Evolutionary conservation across 2,888 invertebrate species (phyloP).

Genomic region (Rosalia funebris): DNA sequence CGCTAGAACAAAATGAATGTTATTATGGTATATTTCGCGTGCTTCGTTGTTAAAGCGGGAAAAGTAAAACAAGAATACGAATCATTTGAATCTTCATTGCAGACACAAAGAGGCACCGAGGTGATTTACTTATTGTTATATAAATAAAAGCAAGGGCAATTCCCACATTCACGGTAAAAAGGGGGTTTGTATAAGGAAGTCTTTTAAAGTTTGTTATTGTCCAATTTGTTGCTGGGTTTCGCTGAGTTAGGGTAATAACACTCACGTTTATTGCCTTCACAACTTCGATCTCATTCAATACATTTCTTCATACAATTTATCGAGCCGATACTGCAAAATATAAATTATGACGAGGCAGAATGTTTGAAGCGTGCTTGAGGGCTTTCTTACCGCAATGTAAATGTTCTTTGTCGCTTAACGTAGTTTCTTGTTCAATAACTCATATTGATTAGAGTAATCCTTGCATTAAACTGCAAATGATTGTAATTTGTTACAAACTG

Average conservation of each 20-base stretch:
- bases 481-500: too few species aligned
- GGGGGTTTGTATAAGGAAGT: conserved; percentile 16
- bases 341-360: conserved; percentile 13
- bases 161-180: conserved; percentile 13
- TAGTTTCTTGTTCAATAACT: not conserved
- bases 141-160: conserved; percentile 19
- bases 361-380: not conserved
- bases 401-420: not conserved
- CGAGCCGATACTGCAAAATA: conserved; percentile 8
- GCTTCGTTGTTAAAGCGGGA: not conserved
- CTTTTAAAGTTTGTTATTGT: conserved; percentile 26
- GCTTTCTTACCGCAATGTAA: not conserved
- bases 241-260: conserved; percentile 23
- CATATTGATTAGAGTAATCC: too few species aligned
- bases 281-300: conserved; percentile 21
- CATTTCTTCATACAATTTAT: conserved; percentile 20
- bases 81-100: conserved; percentile 2
- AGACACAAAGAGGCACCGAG: conserved; percentile 7
- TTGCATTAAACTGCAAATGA: too few species aligned
- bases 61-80: not conserved
- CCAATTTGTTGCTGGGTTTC: conserved; percentile 26
- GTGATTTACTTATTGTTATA: conserved; percentile 21
- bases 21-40: too few species aligned
- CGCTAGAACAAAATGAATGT: too few species aligned
- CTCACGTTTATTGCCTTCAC: conserved; percentile 25